A percentile compares a stretch with the other conserved stretches of the same genome.
These are phyloP conservation scores for Mantis religiosa DNA, from an alignment of 2,888 invertebrate species.

Conservation along the genomic window DNA sequence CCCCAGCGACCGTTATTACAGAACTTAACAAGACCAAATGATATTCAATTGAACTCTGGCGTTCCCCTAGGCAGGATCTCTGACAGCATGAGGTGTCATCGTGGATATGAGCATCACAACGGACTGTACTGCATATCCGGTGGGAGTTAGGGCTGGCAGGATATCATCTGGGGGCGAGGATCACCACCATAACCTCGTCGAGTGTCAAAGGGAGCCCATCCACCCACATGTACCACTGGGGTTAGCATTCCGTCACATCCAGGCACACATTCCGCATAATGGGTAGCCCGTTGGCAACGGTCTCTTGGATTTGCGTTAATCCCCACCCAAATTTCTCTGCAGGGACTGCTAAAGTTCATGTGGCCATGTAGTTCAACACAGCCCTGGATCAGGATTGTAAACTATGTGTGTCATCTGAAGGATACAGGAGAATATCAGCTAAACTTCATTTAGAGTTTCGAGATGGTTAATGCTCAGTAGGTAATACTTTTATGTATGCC, in stretches of 20 bases:
- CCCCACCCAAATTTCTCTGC: background rate
- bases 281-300: background rate
- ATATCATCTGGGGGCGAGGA: background rate
- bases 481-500: no score
- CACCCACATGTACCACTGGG: background rate
- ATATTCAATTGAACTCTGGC: background rate
- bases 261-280: background rate
- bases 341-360: background rate
- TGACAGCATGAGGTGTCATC: background rate
- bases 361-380: background rate
- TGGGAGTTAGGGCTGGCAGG: background rate
- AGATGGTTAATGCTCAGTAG: no score
- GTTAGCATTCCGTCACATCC: background rate
- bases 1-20: background rate
- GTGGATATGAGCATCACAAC: background rate
- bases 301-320: background rate
- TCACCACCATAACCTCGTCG: background rate
- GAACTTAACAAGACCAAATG: background rate
- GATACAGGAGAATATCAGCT: no score
- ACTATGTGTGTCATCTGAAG: no score
- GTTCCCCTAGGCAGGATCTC: background rate
- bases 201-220: background rate
- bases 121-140: background rate
- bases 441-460: no score
- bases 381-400: no score